Percentiles rank a stretch among this genome's conserved stretches.
These are phyloP conservation scores for Phortica variegata DNA, from an alignment of 1,140 invertebrate genomes.

Conservation along the genomic window DNA sequence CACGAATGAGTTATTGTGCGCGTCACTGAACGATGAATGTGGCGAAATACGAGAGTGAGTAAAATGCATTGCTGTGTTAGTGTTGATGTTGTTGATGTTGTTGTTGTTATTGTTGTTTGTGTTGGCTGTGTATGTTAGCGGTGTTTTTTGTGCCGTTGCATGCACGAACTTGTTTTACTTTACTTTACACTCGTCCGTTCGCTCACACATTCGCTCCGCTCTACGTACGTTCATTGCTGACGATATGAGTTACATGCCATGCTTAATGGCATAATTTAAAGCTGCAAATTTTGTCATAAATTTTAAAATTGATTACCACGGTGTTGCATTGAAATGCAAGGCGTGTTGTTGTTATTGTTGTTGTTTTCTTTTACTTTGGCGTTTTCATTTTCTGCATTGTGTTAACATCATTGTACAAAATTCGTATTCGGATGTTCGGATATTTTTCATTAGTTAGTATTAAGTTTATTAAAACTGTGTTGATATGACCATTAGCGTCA, in stretches of 20 bases:
- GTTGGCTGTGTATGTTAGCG: no score
- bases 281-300: constrained; percentile 58
- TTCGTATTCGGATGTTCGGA: no score
- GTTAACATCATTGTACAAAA: no score
- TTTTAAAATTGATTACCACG: constrained; percentile 56
- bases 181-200: constrained; percentile 22
- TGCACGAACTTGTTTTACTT: constrained; percentile 7
- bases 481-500: no score
- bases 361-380: no score
- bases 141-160: constrained; percentile 41
- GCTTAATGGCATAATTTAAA: constrained; percentile 58
- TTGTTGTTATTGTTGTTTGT: no score
- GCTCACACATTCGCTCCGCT: constrained; percentile 5
- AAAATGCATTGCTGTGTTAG: constrained; percentile 33
- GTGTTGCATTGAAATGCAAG: no score
- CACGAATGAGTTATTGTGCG: constrained; percentile 47
- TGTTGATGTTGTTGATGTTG: no score
- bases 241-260: constrained; percentile 57
- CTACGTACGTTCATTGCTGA: constrained; percentile 33
- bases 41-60: constrained; percentile 49
- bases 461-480: no score
- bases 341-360: no score
- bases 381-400: no score
- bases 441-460: no score
- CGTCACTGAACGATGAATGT: constrained; percentile 53